Evolutionary conservation across 92 coral and sea anemone genomes (phyloP).

Genomic region (Hydrozoanthus gracilis): DNA sequence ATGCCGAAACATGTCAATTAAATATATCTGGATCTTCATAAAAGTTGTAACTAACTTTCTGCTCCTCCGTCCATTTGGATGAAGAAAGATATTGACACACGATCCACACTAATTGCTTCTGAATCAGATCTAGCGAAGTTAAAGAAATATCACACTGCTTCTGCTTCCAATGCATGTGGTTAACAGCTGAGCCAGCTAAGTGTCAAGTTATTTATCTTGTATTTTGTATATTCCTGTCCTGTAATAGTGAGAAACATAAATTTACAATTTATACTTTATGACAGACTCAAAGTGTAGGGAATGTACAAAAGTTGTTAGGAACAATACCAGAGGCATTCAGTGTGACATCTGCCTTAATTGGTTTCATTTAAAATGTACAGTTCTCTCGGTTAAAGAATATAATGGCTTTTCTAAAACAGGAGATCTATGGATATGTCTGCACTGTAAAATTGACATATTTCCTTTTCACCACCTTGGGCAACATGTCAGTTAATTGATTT

Average conservation of each 20-base stretch:
- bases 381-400: conserved; percentile 28
- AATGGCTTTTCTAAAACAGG: background rate
- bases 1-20: too few species aligned
- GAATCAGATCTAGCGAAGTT: conserved; percentile 12
- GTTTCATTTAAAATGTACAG: conserved; percentile 37
- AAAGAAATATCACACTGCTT: conserved; percentile 1
- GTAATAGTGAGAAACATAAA: background rate
- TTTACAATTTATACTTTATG: background rate
- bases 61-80: too few species aligned
- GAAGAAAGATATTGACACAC: conserved; percentile 7
- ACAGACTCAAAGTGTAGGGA: background rate
- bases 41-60: too few species aligned
- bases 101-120: conserved; percentile 3
- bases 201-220: background rate
- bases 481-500: conserved; percentile 3
- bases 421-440: conserved; percentile 29
- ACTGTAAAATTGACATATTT: conserved; percentile 14
- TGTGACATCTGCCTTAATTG: conserved; percentile 33
- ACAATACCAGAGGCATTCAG: conserved; percentile 34
- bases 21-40: too few species aligned
- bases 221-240: background rate
- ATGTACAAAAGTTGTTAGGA: conserved; percentile 14
- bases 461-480: conserved; percentile 17
- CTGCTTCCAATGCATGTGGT: conserved; percentile 11
- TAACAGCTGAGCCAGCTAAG: background rate